A percentile compares a stretch with the other conserved stretches of the same genome.
Evolutionary conservation across 2,888 invertebrate genomes (phyloP).

Genomic region (Cryptocephalus moraei): DNA sequence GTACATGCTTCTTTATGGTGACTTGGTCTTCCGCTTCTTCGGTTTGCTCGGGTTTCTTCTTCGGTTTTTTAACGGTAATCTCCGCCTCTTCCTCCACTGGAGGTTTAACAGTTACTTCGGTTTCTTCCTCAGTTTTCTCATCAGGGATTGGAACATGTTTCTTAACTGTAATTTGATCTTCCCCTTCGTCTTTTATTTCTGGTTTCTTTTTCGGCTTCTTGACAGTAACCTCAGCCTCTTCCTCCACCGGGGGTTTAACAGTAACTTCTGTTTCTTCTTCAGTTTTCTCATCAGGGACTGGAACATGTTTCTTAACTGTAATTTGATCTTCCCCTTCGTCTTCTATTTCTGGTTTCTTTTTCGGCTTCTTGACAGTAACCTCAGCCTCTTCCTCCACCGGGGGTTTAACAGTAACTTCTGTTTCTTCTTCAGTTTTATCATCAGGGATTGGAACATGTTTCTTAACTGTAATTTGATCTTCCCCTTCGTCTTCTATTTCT

Average conservation of each 20-base stretch:
- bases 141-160: constrained; percentile 41
- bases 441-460: constrained; percentile 31
- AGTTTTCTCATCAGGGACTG: constrained; percentile 23
- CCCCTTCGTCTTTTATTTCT: constrained; percentile 13
- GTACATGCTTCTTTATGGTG: constrained; percentile 19
- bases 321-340: constrained; percentile 28
- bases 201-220: constrained; percentile 20
- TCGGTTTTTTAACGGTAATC: constrained; percentile 17
- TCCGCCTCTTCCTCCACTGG: constrained; percentile 9
- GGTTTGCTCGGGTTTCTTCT: constrained; percentile 19
- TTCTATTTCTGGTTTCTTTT: constrained; percentile 31
- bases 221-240: constrained; percentile 19
- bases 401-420: constrained; percentile 16
- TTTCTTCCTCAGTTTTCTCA: constrained; percentile 33
- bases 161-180: constrained; percentile 24
- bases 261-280: constrained; percentile 16
- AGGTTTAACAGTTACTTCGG: constrained; percentile 16
- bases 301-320: constrained; percentile 18
- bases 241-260: constrained; percentile 13
- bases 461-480: constrained; percentile 12
- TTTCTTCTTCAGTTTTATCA: constrained; percentile 29
- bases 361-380: constrained; percentile 18
- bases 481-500: constrained; percentile 9
- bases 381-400: constrained; percentile 9
- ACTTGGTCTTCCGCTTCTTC: constrained; percentile 23